phyloP scores from a whole-genome alignment of 2,888 invertebrate species.

The Caenorhabditis sp. region DNA sequence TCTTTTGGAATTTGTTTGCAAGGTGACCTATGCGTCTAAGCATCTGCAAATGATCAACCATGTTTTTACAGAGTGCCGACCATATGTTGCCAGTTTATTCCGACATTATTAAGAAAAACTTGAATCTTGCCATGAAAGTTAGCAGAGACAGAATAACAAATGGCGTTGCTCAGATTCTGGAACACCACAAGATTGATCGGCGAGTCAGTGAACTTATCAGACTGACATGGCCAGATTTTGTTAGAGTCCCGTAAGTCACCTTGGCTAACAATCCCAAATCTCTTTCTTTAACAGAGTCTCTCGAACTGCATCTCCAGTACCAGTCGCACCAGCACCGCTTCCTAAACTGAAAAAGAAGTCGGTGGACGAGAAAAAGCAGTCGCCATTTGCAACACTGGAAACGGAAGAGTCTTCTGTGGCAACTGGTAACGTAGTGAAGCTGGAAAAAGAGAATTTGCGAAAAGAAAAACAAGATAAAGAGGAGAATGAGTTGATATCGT shows the following conservation, averaged over 20 bases:
- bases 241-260: conserved; percentile 24
- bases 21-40: conserved; percentile 19
- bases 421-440: not conserved
- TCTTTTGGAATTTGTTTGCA: conserved; percentile 57
- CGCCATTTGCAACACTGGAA: too few species aligned
- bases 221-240: conserved; percentile 60
- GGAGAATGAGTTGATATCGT: conserved; percentile 13
- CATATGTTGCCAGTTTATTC: not conserved
- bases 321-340: not conserved
- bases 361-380: not conserved
- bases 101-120: conserved; percentile 26
- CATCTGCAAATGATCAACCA: too few species aligned
- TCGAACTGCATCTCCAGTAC: not conserved
- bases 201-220: conserved; percentile 58
- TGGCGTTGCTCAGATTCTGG: conserved; percentile 48
- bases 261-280: not conserved
- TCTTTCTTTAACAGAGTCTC: too few species aligned
- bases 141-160: conserved; percentile 26
- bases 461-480: conserved; percentile 6
- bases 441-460: conserved; percentile 20
- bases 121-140: conserved; percentile 42
- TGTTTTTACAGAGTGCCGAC: conserved; percentile 22
- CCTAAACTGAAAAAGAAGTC: not conserved
- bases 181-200: conserved; percentile 62
- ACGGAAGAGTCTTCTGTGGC: too few species aligned